Evolutionary conservation across 2,888 invertebrate genomes (phyloP).

Genomic region (Cactoblastis cactorum): DNA sequence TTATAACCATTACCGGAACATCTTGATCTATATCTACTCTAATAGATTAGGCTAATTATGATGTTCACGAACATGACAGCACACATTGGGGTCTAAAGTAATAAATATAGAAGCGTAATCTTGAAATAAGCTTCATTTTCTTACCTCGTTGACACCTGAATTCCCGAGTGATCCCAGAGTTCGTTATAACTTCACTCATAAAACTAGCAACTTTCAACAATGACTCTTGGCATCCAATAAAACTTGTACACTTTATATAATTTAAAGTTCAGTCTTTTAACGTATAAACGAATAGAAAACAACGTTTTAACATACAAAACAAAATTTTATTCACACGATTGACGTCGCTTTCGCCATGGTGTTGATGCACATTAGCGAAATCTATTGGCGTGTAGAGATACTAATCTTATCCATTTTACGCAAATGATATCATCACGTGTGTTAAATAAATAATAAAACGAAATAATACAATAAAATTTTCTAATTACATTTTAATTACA

Average conservation of each 20-base stretch:
- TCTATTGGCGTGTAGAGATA: slow-evolving; percentile 39
- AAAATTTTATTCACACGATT: slow-evolving; percentile 69
- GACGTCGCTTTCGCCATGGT: slow-evolving; percentile 74
- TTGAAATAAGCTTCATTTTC: slow-evolving; percentile 64
- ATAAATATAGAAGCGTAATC: slow-evolving; percentile 61
- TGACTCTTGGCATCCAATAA: slow-evolving; percentile 47
- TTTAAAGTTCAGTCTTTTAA: slow-evolving; percentile 55
- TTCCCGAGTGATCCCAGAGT: slow-evolving; percentile 71
- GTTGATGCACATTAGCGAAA: slow-evolving; percentile 57
- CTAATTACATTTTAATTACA: too few species aligned
- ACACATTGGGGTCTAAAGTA: slow-evolving; percentile 37
- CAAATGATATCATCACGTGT: too few species aligned
- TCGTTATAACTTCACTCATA: slow-evolving; percentile 73
- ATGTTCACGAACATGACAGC: slow-evolving; percentile 28
- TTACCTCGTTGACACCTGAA: slow-evolving; percentile 80
- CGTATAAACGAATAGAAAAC: slow-evolving; percentile 64
- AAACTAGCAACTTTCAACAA: slow-evolving; percentile 62
- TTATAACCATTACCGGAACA: slow-evolving; percentile 63
- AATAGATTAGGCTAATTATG: slow-evolving; percentile 34
- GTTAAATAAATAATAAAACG: background rate
- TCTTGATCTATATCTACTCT: slow-evolving; percentile 28
- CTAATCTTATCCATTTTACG: slow-evolving; percentile 33
- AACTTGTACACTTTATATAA: slow-evolving; percentile 48
- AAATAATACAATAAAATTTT: too few species aligned
- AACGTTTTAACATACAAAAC: slow-evolving; percentile 68